Conservation (phyloP, 2,113 vertebrate species). For the Pachypanchax playfairii region DNA sequence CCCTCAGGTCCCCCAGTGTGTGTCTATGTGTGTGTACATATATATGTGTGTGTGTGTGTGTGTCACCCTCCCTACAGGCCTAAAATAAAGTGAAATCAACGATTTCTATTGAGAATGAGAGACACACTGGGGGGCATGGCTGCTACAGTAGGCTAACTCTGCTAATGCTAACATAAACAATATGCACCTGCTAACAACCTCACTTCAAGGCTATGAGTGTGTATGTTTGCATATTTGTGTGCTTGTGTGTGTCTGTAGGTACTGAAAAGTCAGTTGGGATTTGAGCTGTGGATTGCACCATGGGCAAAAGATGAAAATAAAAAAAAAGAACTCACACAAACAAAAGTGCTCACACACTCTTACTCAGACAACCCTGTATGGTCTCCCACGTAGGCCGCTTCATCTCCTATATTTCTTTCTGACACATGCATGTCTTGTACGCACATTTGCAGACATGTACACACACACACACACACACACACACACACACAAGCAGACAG, state of each 20-base stretch:
- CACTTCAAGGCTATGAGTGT: conserved; percentile 68
- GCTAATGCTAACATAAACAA: conserved; percentile 78
- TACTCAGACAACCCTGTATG: conserved; percentile 14
- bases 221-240: neutral
- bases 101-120: conserved; percentile 75
- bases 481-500: conserved; percentile 18
- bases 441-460: conserved; percentile 44
- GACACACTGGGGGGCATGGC: conserved; percentile 46
- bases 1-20: conserved; percentile 69
- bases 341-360: conserved; percentile 19
- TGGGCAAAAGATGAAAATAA: conserved; percentile 81
- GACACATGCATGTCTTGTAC: conserved; percentile 29
- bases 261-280: conserved; percentile 34
- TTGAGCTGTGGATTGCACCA: conserved; percentile 70
- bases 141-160: conserved; percentile 48
- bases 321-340: conserved; percentile 61
- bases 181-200: conserved; percentile 80
- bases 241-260: neutral
- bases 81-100: conserved; percentile 81
- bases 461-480: conserved; percentile 34
- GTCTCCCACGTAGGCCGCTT: neutral
- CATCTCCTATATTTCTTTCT: conserved; percentile 26
- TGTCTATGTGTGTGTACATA: conserved; percentile 22
- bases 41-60: conserved; percentile 26
- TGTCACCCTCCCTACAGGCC: conserved; percentile 58